Evolutionary conservation across 2,113 vertebrate species (phyloP).

Genomic region (Malaclemys terrapin): DNA sequence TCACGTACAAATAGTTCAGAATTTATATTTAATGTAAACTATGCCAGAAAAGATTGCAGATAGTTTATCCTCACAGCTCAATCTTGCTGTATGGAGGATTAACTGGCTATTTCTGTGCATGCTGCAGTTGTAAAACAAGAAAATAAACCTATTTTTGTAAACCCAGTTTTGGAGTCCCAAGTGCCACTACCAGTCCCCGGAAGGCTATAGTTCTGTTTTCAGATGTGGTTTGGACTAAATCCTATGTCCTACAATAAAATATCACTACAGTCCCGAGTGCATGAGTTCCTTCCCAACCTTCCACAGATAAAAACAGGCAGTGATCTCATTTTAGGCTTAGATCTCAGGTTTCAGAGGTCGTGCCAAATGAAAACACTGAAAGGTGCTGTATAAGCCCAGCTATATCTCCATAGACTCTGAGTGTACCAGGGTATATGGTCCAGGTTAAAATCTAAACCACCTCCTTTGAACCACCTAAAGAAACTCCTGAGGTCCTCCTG

Average conservation of each 20-base stretch:
- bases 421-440: accelerated
- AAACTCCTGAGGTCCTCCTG: background rate
- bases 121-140: too few species aligned
- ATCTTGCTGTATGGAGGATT: background rate
- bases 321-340: background rate
- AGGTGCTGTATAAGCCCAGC: background rate
- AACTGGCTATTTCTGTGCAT: too few species aligned
- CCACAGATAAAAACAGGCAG: background rate
- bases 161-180: background rate
- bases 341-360: too few species aligned
- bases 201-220: accelerated
- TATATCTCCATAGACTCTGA: background rate
- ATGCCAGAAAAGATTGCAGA: background rate
- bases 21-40: background rate
- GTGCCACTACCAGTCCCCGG: background rate
- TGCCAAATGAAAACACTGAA: background rate
- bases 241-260: background rate
- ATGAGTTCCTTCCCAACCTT: background rate
- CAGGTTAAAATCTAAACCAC: background rate
- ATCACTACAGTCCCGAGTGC: background rate
- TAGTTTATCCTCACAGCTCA: background rate
- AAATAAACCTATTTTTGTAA: too few species aligned
- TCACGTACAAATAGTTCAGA: background rate
- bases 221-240: background rate
- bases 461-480: background rate